These are phyloP conservation scores for Meandrusa payeni DNA, from an alignment of 2,888 invertebrate species.

Conservation along the genomic window DNA sequence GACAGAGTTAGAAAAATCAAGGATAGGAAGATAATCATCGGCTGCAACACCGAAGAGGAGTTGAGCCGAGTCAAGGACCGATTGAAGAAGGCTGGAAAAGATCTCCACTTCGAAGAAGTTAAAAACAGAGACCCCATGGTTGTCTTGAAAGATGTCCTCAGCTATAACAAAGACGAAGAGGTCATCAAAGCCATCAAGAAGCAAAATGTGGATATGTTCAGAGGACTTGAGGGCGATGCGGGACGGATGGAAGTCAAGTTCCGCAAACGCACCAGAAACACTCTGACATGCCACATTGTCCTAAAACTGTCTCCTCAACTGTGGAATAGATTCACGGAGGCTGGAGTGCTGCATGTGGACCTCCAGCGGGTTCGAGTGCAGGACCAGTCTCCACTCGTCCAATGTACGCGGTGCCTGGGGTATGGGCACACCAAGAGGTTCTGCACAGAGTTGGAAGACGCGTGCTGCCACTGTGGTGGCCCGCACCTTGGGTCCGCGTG, in stretches of 20 bases:
- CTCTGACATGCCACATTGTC: background rate
- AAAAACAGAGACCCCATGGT: constrained; percentile 1
- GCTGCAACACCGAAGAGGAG: background rate
- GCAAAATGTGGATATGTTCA: background rate
- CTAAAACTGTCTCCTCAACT: background rate
- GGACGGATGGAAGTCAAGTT: background rate
- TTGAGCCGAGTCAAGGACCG: background rate
- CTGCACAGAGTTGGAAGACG: too few species aligned
- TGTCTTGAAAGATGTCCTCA: background rate
- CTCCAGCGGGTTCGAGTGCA: too few species aligned
- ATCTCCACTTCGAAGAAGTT: background rate
- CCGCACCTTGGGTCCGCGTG: too few species aligned
- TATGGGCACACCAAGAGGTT: too few species aligned
- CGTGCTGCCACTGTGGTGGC: too few species aligned
- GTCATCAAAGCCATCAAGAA: background rate
- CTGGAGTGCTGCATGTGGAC: too few species aligned
- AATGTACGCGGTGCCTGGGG: too few species aligned
- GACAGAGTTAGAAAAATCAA: background rate
- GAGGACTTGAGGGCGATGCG: background rate
- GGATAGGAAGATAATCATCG: background rate
- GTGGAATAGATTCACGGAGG: background rate
- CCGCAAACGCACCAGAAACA: background rate
- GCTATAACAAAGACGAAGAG: background rate
- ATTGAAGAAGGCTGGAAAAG: too few species aligned
- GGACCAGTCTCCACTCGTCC: too few species aligned